phyloP scores from a whole-genome alignment of 2,888 invertebrate species.

The Eilema caniola region DNA sequence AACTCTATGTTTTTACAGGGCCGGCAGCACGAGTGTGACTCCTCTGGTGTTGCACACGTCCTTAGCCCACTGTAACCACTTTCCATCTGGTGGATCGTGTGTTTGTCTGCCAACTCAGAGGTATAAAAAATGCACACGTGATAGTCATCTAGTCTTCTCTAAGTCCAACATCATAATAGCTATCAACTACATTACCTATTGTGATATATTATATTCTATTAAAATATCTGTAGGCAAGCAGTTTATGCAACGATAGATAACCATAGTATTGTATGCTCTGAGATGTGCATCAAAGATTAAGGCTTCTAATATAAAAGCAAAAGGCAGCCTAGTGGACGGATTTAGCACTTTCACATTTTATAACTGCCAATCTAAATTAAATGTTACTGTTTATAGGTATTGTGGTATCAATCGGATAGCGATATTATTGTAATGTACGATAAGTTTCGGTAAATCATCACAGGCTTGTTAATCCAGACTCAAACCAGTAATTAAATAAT shows the following conservation, averaged over 20 bases:
- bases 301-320: background rate
- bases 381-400: background rate
- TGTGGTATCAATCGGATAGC: background rate
- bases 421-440: background rate
- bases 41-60: no score
- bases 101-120: no score
- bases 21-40: no score
- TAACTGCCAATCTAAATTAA: constrained; percentile 5
- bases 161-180: no score
- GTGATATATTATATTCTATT: background rate
- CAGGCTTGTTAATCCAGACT: no score
- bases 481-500: no score
- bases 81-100: no score
- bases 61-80: no score
- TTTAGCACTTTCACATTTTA: constrained; percentile 5
- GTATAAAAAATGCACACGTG: no score
- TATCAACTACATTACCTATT: background rate
- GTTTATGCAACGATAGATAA: constrained; percentile 7
- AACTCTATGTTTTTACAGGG: no score
- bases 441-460: no score
- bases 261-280: background rate
- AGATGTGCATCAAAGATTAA: constrained; percentile 5
- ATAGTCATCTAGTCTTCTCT: no score
- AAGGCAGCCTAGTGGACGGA: background rate
- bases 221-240: background rate